phyloP scores from a whole-genome alignment of 2,888 invertebrate species.

The Disparrhopalites patrizii region DNA sequence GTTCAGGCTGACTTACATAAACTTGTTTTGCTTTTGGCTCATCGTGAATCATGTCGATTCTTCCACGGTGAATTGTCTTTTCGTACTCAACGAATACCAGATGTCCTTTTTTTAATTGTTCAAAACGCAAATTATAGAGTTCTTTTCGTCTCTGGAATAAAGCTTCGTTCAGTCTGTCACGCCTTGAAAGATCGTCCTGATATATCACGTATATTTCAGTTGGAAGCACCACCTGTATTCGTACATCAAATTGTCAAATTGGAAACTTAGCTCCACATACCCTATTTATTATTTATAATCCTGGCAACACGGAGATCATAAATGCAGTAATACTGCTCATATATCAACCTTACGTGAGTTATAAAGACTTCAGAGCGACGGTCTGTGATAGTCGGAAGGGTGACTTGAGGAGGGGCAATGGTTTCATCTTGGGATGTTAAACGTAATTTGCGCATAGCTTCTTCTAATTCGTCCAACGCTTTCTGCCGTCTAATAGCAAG shows the following conservation, averaged over 20 bases:
- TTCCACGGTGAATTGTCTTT: constrained; percentile 24
- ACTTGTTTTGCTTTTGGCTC: constrained; percentile 2
- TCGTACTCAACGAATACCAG: constrained; percentile 17
- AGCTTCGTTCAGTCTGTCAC: neutral
- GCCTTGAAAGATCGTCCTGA: constrained; percentile 8
- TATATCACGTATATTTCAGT: constrained; percentile 34
- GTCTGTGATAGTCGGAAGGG: constrained; percentile 60
- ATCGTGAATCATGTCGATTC: constrained; percentile 32
- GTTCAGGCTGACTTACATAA: constrained; percentile 15
- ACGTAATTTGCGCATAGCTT: constrained; percentile 42
- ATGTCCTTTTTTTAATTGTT: constrained; percentile 2
- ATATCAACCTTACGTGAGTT: constrained; percentile 58
- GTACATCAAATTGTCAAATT: too few species aligned
- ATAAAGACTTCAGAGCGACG: constrained; percentile 58
- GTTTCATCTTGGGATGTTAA: constrained; percentile 46
- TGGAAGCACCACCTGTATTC: constrained; percentile 32
- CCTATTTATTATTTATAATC: too few species aligned
- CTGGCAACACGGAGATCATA: too few species aligned
- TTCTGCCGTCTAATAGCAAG: constrained; percentile 44
- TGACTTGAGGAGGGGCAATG: constrained; percentile 52
- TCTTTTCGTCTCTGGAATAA: neutral
- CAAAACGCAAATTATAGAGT: neutral
- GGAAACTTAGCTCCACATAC: too few species aligned
- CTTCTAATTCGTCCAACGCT: constrained; percentile 49
- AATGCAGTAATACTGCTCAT: too few species aligned